phyloP scores from a whole-genome alignment of 2,888 invertebrate species.

The Melanostoma scalare region DNA sequence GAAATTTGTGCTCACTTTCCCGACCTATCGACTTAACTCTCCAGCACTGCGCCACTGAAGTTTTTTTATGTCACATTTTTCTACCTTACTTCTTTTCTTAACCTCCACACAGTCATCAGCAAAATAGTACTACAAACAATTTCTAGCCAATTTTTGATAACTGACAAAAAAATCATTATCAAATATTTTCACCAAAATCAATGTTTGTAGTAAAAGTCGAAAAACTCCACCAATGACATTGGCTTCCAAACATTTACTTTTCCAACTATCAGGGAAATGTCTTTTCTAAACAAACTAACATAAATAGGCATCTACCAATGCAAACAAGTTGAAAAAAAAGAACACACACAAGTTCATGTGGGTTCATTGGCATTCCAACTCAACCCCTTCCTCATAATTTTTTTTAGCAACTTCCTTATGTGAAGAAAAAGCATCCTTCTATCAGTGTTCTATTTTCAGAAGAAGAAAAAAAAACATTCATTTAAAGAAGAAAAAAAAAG shows the following conservation, averaged over 20 bases:
- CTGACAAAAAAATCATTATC: too few species aligned
- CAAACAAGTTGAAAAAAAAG: conserved; percentile 1
- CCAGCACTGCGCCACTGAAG: too few species aligned
- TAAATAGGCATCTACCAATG: background rate
- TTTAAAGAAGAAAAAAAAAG: conserved; percentile 23
- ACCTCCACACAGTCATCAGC: too few species aligned
- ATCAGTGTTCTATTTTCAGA: conserved; percentile 71
- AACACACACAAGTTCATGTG: conserved; percentile 63
- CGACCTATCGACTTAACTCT: too few species aligned
- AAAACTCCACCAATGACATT: conserved; percentile 17
- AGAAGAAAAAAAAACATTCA: conserved; percentile 24
- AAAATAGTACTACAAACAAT: too few species aligned
- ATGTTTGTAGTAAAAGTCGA: background rate
- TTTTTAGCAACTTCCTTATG: conserved; percentile 68
- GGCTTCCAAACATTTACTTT: background rate
- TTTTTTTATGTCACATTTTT: too few species aligned
- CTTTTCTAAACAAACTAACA: conserved; percentile 10
- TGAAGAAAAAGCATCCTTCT: conserved; percentile 52
- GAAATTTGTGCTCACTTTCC: too few species aligned
- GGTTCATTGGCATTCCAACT: conserved; percentile 64
- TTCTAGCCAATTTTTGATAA: too few species aligned
- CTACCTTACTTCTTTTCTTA: too few species aligned
- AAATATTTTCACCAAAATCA: background rate
- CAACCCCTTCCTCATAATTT: conserved; percentile 53
- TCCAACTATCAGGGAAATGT: conserved; percentile 3